Evolutionary conservation across 2,888 invertebrate genomes (phyloP).

Genomic region (Camponotus fellah): DNA sequence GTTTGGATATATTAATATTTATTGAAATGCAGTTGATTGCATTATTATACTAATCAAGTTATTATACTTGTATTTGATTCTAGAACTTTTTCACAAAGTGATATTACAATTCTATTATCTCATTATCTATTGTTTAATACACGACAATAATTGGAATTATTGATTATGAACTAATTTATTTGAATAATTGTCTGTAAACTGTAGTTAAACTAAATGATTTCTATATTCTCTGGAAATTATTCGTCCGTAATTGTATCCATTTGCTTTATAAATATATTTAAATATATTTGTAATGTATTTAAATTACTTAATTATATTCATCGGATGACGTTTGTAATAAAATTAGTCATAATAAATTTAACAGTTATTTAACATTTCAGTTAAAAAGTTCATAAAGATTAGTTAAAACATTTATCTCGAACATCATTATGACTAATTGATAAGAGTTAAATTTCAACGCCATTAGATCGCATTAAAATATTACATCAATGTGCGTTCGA

Average conservation of each 20-base stretch:
- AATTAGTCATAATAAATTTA: constrained; percentile 1
- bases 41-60: constrained; percentile 9
- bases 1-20: neutral
- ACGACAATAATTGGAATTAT: constrained; percentile 2
- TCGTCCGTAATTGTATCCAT: neutral
- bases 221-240: neutral
- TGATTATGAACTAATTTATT: constrained; percentile 13
- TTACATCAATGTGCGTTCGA: neutral
- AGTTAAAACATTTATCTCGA: neutral
- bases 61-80: neutral
- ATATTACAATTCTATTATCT: neutral
- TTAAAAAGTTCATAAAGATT: too few relatives aligned
- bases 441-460: neutral
- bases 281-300: neutral
- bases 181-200: constrained; percentile 26
- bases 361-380: neutral
- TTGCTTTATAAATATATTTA: neutral
- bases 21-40: constrained; percentile 5
- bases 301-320: neutral
- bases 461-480: too few relatives aligned
- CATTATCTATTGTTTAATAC: constrained; percentile 23
- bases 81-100: neutral
- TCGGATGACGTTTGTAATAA: neutral
- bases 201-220: constrained; percentile 36
- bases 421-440: neutral